Percentiles rank a stretch among this genome's conserved stretches.
These are phyloP conservation scores for Zele albiditarsus DNA, from an alignment of 2,888 invertebrate genomes.

Conservation along the genomic window DNA sequence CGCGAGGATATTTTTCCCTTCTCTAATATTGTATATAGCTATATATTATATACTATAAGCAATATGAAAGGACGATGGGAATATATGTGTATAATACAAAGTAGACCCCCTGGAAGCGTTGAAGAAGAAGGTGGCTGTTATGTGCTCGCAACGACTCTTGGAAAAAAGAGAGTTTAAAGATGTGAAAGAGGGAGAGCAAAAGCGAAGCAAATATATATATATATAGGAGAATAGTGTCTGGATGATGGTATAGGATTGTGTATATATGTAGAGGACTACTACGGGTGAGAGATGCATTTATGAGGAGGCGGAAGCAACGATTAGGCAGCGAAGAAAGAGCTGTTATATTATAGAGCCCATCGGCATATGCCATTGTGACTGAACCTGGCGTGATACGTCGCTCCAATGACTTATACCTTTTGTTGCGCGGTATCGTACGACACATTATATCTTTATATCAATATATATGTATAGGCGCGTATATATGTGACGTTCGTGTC, in stretches of 20 bases:
- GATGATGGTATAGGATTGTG: neutral
- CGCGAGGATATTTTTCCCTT: conserved; percentile 27
- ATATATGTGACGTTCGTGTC: conserved; percentile 15
- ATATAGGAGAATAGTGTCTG: neutral
- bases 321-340: conserved; percentile 71
- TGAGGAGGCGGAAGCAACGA: conserved; percentile 69
- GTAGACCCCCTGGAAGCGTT: conserved; percentile 24
- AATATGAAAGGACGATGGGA: conserved; percentile 33
- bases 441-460: conserved; percentile 68
- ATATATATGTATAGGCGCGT: conserved; percentile 5
- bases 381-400: conserved; percentile 63
- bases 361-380: conserved; percentile 44
- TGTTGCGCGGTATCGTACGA: conserved; percentile 77
- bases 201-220: neutral
- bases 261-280: neutral
- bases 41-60: neutral
- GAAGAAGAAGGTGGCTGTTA: conserved; percentile 18
- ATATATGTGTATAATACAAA: neutral
- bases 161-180: neutral
- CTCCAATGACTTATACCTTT: conserved; percentile 41
- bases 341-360: conserved; percentile 64
- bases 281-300: conserved; percentile 36
- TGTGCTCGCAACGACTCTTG: neutral
- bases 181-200: neutral
- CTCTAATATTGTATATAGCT: neutral